phyloP scores from a whole-genome alignment of 1,140 invertebrate genomes.

The Drosophila subpulchrella region DNA sequence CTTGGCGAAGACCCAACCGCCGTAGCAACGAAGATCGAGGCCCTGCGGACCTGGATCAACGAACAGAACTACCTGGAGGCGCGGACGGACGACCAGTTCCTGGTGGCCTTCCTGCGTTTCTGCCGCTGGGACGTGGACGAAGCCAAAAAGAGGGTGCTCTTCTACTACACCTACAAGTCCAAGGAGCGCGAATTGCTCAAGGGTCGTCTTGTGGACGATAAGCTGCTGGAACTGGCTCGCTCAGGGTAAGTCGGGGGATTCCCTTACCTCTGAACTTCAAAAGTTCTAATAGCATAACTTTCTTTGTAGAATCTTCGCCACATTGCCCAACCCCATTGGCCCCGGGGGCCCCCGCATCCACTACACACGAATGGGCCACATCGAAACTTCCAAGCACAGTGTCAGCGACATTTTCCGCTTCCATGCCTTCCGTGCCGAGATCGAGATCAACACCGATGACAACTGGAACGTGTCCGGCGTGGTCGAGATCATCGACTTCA shows the following conservation, averaged over 20 bases:
- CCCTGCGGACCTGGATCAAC: conserved; percentile 87
- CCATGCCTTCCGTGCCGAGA: conserved; percentile 84
- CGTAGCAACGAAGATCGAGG: conserved; percentile 85
- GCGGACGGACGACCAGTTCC: conserved; percentile 86
- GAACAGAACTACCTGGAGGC: conserved; percentile 87
- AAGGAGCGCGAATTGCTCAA: conserved; percentile 65
- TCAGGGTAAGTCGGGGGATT: conserved; percentile 58
- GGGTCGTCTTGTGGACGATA: conserved; percentile 67
- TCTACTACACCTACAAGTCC: conserved; percentile 81
- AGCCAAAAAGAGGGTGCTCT: conserved; percentile 88
- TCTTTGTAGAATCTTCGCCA: conserved; percentile 68
- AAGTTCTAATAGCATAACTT: not conserved
- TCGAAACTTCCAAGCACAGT: conserved; percentile 85
- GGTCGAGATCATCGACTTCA: conserved; percentile 85
- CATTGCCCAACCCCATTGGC: conserved; percentile 84
- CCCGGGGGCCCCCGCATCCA: conserved; percentile 85
- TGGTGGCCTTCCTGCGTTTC: conserved; percentile 87
- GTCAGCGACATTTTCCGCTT: conserved; percentile 84
- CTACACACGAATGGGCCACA: conserved; percentile 85
- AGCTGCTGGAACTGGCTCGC: conserved; percentile 61
- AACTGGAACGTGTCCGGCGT: conserved; percentile 83
- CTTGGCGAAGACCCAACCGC: conserved; percentile 86
- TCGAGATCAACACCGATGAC: conserved; percentile 85
- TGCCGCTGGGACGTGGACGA: conserved; percentile 89
- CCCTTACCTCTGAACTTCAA: not conserved